These are phyloP conservation scores for Venustoraphidia nigricollis DNA, from an alignment of 2,888 invertebrate species.

Conservation along the genomic window DNA sequence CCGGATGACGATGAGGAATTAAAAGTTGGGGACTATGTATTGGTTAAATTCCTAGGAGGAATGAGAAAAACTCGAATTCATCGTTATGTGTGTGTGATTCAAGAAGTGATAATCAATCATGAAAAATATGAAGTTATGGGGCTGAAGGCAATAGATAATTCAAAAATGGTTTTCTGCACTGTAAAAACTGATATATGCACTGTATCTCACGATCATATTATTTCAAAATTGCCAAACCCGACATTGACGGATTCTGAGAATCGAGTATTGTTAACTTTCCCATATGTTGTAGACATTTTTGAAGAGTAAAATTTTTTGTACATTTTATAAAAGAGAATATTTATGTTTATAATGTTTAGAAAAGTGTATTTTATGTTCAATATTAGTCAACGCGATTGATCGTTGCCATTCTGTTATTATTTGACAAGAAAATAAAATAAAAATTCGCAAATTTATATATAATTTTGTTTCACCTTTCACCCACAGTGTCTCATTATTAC, in stretches of 20 bases:
- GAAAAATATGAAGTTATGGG: neutral
- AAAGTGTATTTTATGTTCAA: too few species aligned
- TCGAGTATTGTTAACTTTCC: neutral
- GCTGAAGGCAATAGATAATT: neutral
- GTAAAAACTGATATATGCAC: neutral
- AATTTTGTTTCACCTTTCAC: too few species aligned
- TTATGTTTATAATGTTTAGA: too few species aligned
- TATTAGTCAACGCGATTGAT: too few species aligned
- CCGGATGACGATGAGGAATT: neutral
- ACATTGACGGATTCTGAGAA: neutral
- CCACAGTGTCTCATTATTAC: too few species aligned
- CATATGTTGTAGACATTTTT: slow-evolving; percentile 1
- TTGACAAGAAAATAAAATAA: too few species aligned
- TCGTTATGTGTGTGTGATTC: slow-evolving; percentile 1
- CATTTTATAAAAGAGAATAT: too few species aligned
- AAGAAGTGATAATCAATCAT: neutral
- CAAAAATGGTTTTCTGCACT: too few species aligned
- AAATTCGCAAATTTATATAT: too few species aligned
- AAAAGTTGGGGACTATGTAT: neutral
- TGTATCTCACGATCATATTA: neutral
- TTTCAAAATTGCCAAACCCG: neutral
- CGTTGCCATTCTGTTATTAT: too few species aligned
- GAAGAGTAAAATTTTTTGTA: neutral
- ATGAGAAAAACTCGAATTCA: neutral
- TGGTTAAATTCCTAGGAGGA: neutral